Evolutionary conservation across 2,797 vertebrate species (phyloP), one percentile per base, ranked within the genome.

Genomic region (Cuculus canorus): DNA sequence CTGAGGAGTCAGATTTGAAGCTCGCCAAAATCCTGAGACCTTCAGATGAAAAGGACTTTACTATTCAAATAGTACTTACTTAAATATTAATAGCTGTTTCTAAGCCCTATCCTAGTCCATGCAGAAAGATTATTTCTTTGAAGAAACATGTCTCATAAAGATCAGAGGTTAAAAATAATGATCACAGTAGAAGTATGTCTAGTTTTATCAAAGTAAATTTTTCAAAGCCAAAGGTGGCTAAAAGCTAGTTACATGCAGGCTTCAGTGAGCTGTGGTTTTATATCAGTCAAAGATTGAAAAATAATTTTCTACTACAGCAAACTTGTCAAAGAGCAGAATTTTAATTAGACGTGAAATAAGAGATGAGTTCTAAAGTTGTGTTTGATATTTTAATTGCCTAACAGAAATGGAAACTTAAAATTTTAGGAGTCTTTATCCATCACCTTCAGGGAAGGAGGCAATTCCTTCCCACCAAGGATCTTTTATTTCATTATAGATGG

Each of bases 1-100:
- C n/a, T 64, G 16, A 19, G 39, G 35, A 70, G 27, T 60, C 13
- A 16, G 32, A 60, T 60, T 60, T 82, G 65, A 88, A 90, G 64
- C 35, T 64, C 35, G 13, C 13, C 15, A 27, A 21, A 89, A 71
- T 27, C 63, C 79, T 17, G 21, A 90, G 13, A 52, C 45, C 28
- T 93, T 27, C 32, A 52, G 65, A 78, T 60, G 35, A 69, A 86
- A 79, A 25, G 19, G 39, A 65, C 61, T 90, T 73, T 2, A 6
- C 70, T 71, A 65, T 75, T 75, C 35, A 54, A 48, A 57, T 23
- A 82, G 32, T 32, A 70, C 28, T 15, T 47, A 43, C 71, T 88
- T 73, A 59, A 90, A 83, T 83, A 91, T 78, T 92, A 88, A 92
- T 63, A 86, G 25, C 30, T 75, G 15, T 70, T 81, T 88, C 50